Conservation (phyloP, 2,888 invertebrate species). For the Tetheella fluctuosa region DNA sequence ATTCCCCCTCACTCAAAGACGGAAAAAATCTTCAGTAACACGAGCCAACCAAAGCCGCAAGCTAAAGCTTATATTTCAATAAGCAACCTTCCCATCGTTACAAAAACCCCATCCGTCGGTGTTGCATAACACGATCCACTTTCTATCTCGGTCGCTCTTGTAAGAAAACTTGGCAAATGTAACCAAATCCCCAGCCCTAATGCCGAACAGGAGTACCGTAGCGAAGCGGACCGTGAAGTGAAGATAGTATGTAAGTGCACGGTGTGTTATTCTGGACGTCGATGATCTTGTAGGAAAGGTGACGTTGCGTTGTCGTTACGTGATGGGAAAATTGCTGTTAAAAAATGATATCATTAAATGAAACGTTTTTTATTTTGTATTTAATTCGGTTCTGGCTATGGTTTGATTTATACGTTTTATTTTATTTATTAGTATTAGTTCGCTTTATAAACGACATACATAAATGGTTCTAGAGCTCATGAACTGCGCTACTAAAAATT, state of each 20-base stretch:
- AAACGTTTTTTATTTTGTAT: too few species aligned
- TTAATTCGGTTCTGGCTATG: too few species aligned
- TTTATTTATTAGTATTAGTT: too few species aligned
- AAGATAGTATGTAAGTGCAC: background rate
- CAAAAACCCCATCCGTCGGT: constrained; percentile 8
- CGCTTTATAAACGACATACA: too few species aligned
- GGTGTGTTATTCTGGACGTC: background rate
- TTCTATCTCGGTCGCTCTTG: constrained; percentile 12
- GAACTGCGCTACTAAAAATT: too few species aligned
- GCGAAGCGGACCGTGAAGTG: constrained; percentile 19
- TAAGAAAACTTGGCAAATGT: constrained; percentile 29
- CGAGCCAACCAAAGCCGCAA: background rate
- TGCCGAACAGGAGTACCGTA: constrained; percentile 11
- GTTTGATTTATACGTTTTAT: too few species aligned
- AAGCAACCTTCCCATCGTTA: constrained; percentile 1
- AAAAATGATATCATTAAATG: too few species aligned
- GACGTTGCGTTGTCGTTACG: constrained; percentile 1
- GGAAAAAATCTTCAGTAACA: background rate
- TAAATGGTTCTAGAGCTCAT: too few species aligned
- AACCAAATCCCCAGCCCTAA: constrained; percentile 22
- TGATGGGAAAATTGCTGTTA: background rate
- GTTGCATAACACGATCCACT: constrained; percentile 19
- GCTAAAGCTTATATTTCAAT: background rate
- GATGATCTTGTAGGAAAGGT: background rate
- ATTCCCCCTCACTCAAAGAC: background rate